These are phyloP conservation scores for Romanogobio albipinnatus DNA, from an alignment of 2,113 vertebrate species.

Conservation along the genomic window DNA sequence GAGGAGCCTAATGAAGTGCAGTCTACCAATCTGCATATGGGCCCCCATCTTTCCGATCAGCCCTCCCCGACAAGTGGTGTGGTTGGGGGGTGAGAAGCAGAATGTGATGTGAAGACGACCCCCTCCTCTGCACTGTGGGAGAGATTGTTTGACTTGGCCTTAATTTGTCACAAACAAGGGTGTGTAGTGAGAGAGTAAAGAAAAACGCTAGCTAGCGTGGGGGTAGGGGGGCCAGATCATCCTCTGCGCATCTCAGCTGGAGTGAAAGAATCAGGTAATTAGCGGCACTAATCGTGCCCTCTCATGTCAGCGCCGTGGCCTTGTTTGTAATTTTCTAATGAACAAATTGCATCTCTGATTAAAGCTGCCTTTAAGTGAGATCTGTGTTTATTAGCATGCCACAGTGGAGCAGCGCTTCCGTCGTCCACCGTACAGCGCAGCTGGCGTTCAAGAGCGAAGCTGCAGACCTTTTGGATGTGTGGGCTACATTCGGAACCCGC, in stretches of 20 bases:
- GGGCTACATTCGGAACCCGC: neutral
- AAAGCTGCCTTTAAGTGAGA: constrained; percentile 82
- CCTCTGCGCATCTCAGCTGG: constrained; percentile 73
- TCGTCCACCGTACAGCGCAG: constrained; percentile 20
- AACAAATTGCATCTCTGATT: constrained; percentile 95
- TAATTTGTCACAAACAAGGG: constrained; percentile 68
- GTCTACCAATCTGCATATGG: constrained; percentile 81
- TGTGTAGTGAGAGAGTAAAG: constrained; percentile 28
- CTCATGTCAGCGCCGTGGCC: constrained; percentile 82
- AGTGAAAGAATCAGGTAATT: constrained; percentile 90
- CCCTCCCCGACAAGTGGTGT: constrained; percentile 73
- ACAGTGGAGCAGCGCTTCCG: constrained; percentile 38
- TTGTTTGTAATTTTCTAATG: constrained; percentile 97
- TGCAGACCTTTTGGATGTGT: neutral
- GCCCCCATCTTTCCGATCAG: constrained; percentile 75
- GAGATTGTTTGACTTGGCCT: constrained; percentile 63
- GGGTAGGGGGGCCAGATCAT: constrained; percentile 47
- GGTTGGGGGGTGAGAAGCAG: neutral
- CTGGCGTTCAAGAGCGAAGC: neutral
- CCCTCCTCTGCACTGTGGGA: constrained; percentile 47
- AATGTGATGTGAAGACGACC: constrained; percentile 19
- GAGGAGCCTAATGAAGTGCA: constrained; percentile 84
- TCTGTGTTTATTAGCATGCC: constrained; percentile 60
- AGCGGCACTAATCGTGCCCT: constrained; percentile 85
- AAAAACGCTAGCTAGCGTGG: constrained; percentile 9